Evolutionary conservation across 2,797 vertebrate genomes (phyloP), one percentile per base, ranked within the genome.

Genomic region (Rhyacichthys aspro): DNA sequence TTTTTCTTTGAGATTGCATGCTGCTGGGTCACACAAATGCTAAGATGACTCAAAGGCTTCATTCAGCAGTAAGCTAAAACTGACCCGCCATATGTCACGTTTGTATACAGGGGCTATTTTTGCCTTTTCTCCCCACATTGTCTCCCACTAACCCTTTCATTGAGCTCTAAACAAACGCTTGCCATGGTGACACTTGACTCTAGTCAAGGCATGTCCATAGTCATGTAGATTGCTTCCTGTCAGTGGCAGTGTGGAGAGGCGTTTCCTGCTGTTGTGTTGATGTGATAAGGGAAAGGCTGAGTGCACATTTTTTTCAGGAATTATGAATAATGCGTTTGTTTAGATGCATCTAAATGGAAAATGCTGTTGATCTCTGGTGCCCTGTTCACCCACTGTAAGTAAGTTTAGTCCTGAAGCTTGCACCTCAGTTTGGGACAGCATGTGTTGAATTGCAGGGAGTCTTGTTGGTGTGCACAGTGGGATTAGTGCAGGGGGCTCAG

Each of bases 221-320:
- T 83, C 73, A 78, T 82, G 77, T 39, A 78, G 73, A 88, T 87
- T 63, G 78, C 64, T 84, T 86, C 85, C 86, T 82, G 83, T 62
- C 78, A 9, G 66, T 14, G 63, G 82, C 63, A 1, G 78, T 7
- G 67, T 76, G 59, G 70, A 80, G 65, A 72, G 72, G 45, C 17
- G n/a, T 54, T 86, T 86, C 85, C 83, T 83, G 85, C 67, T 58
- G 61, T 59, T 83, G 56, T 71, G 79, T 65, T 45, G 55, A 41
- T 54, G 59, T 65, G 76, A 80, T 68, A 58, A 74, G 55, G 67
- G 70, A 72, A 67, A 56, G 61, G 58, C 78, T 77, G 81, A 76
- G 54, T 73, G 72, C 75, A 72, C 57, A 10, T 14, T 64, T 56
- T 59, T 37, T 45, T 11, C 50, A 43, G 12, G 28, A 61, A 53